These are phyloP conservation scores for Antigone vipio DNA, from an alignment of 2,113 vertebrate genomes.

Conservation along the genomic window DNA sequence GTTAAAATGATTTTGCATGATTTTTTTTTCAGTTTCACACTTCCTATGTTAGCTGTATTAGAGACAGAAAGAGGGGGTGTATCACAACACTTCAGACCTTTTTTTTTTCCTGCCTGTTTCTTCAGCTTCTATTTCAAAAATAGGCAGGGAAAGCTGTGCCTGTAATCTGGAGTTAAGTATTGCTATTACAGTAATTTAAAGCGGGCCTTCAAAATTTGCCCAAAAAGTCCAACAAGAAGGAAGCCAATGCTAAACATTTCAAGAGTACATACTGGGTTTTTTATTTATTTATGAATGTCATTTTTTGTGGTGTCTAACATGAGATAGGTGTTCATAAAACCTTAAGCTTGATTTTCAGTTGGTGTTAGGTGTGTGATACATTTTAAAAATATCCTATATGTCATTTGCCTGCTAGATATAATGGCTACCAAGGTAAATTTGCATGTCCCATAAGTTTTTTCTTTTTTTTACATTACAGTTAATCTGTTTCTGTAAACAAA, in stretches of 20 bases:
- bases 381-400: neutral
- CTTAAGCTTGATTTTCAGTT: neutral
- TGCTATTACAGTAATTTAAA: neutral
- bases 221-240: neutral
- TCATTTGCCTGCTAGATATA: neutral
- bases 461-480: neutral
- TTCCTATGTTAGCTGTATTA: neutral
- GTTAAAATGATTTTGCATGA: neutral
- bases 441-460: neutral
- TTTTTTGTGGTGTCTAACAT: neutral
- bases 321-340: neutral
- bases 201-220: neutral
- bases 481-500: conserved; percentile 8
- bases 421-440: neutral
- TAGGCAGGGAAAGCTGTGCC: neutral
- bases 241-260: neutral
- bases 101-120: neutral
- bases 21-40: neutral
- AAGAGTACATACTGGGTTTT: neutral
- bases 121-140: neutral
- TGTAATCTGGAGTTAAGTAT: neutral
- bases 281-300: neutral
- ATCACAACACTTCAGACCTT: neutral
- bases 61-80: neutral
- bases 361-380: neutral